A percentile compares a stretch with the other conserved stretches of the same genome.
Evolutionary conservation across 2,113 vertebrate species (phyloP).

Genomic region (Synodontis membranacea): DNA sequence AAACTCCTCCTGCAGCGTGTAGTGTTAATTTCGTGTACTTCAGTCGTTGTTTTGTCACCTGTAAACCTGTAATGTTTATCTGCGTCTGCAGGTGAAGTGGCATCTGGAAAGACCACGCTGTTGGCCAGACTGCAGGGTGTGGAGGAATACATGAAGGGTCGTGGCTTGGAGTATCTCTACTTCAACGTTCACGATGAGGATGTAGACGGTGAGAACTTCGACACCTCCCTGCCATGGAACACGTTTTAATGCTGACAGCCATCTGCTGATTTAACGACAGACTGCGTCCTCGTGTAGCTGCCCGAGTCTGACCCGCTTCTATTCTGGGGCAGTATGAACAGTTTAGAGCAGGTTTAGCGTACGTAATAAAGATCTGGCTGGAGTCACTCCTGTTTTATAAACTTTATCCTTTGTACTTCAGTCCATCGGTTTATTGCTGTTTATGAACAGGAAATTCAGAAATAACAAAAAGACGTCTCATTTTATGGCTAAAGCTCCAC

Average conservation of each 20-base stretch:
- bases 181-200: conserved; percentile 96
- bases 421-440: too few relatives aligned
- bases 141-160: conserved; percentile 96
- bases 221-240: not conserved
- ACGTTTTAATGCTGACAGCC: not conserved
- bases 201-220: conserved; percentile 85
- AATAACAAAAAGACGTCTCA: not conserved
- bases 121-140: conserved; percentile 94
- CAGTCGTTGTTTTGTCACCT: not conserved
- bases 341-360: not conserved
- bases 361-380: not conserved
- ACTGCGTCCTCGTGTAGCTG: not conserved
- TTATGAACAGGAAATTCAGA: not conserved
- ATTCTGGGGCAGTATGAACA: not conserved
- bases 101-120: conserved; percentile 95
- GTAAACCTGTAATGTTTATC: conserved; percentile 22
- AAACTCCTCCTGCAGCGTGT: not conserved
- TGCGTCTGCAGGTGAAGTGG: conserved; percentile 87
- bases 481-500: not conserved
- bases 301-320: not conserved
- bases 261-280: not conserved
- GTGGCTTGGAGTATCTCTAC: conserved; percentile 96
- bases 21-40: not conserved
- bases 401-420: not conserved
- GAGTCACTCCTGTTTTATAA: not conserved